phyloP scores from a whole-genome alignment of 2,113 vertebrate species.

The Halcyon senegalensis region DNA sequence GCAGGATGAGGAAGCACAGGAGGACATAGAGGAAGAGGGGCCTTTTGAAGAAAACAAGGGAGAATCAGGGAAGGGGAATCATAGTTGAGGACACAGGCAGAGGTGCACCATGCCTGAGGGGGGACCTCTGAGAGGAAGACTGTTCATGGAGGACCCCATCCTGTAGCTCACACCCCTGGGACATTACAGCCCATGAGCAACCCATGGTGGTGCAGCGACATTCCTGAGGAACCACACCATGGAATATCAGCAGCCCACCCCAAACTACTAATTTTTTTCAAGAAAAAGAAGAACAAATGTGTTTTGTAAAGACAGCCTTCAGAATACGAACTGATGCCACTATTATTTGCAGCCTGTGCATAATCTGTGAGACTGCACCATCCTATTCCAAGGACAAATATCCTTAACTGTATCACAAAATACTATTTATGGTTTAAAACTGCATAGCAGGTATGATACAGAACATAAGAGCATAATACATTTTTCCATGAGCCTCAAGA shows the following conservation, averaged over 20 bases:
- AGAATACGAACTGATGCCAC: not conserved
- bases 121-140: not conserved
- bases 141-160: accelerated
- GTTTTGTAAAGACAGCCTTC: not conserved
- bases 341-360: not conserved
- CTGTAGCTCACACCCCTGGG: not conserved
- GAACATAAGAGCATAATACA: not conserved
- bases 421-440: not conserved
- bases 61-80: not conserved
- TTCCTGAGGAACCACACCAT: not conserved
- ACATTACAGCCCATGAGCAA: not conserved
- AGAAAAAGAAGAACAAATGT: not conserved
- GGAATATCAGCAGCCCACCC: not conserved
- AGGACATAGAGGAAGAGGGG: accelerated
- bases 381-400: not conserved
- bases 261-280: not conserved
- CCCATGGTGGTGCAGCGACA: accelerated
- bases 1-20: accelerated
- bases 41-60: not conserved
- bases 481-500: not conserved
- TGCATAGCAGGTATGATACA: not conserved
- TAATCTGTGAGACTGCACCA: not conserved
- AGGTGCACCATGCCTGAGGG: accelerated
- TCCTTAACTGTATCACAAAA: not conserved
- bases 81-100: accelerated